phyloP scores from a whole-genome alignment of 2,888 invertebrate genomes.

The Lasioglossum figueresi region DNA sequence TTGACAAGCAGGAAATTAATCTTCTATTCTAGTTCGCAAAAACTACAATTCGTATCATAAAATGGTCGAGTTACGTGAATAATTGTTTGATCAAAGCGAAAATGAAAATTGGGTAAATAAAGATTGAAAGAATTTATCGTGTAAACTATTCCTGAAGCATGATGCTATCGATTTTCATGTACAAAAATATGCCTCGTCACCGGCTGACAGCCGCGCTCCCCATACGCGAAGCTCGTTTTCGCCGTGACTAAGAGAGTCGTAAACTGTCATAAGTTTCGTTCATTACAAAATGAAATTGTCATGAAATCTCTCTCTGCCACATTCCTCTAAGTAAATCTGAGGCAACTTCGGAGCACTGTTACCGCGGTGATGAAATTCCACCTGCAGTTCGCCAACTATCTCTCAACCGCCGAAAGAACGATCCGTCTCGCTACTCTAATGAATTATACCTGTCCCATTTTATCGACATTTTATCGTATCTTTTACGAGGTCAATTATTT shows the following conservation, averaged over 20 bases:
- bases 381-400: conserved; percentile 3
- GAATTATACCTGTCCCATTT: conserved; percentile 5
- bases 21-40: background rate
- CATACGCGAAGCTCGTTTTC: background rate
- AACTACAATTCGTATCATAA: no score
- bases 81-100: background rate
- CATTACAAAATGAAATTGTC: background rate
- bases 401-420: background rate
- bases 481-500: conserved; percentile 7
- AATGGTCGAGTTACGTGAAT: no score
- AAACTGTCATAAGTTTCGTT: conserved; percentile 13
- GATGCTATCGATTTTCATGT: background rate
- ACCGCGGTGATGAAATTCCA: conserved; percentile 8
- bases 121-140: background rate
- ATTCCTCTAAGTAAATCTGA: conserved; percentile 8
- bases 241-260: background rate
- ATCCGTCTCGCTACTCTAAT: background rate
- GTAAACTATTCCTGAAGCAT: background rate
- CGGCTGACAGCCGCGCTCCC: background rate
- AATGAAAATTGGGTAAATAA: background rate
- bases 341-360: background rate
- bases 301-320: background rate
- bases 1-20: background rate
- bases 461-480: conserved; percentile 9
- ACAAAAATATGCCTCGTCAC: background rate